Evolutionary conservation across 2,113 vertebrate species (phyloP).

Genomic region (Nothoprocta perdicaria): DNA sequence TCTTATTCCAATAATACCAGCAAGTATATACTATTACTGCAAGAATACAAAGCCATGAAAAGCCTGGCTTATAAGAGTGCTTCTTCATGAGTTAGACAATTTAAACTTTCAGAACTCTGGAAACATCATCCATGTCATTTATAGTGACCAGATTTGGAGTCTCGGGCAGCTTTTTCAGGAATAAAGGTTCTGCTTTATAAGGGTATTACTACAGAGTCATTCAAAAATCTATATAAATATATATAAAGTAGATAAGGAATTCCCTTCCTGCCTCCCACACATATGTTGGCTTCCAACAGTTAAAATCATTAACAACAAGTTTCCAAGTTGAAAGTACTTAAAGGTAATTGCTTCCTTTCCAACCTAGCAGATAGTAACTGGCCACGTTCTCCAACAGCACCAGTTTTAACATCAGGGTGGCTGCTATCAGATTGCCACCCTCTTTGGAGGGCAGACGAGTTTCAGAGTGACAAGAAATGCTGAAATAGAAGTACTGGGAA

Average conservation of each 20-base stretch:
- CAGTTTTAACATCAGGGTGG: background rate
- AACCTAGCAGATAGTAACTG: background rate
- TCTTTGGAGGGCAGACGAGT: background rate
- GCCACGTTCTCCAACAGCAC: background rate
- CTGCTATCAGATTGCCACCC: background rate
- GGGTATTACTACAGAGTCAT: background rate
- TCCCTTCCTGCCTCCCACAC: background rate
- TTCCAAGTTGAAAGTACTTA: background rate
- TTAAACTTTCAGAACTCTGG: background rate
- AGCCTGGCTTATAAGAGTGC: background rate
- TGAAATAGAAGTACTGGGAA: background rate
- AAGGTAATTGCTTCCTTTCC: background rate
- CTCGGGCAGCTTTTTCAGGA: background rate
- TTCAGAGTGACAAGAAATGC: background rate
- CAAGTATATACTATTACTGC: accelerated
- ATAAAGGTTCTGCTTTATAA: background rate
- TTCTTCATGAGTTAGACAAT: background rate
- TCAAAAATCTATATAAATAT: background rate
- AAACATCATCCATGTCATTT: background rate
- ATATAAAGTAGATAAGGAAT: background rate
- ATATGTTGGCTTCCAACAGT: background rate
- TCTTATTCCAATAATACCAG: accelerated
- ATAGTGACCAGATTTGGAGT: background rate
- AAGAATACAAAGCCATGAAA: background rate
- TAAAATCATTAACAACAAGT: background rate